These are phyloP conservation scores for Leucophora obtusa DNA, from an alignment of 2,888 invertebrate species.

Conservation along the genomic window DNA sequence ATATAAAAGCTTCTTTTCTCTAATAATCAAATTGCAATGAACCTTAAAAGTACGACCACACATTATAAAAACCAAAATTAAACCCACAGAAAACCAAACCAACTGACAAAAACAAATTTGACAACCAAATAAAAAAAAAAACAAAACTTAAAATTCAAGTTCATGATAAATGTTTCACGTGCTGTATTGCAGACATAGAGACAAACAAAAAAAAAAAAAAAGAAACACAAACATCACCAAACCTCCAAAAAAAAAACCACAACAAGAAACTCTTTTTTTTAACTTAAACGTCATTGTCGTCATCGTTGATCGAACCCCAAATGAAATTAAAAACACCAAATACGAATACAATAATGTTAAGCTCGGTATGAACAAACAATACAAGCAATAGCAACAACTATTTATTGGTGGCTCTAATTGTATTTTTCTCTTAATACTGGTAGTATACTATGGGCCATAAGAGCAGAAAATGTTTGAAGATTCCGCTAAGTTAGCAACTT, in stretches of 20 bases:
- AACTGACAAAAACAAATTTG: constrained; percentile 27
- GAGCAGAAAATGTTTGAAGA: too few species aligned
- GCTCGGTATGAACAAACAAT: constrained; percentile 13
- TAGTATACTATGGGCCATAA: neutral
- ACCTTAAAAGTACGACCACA: neutral
- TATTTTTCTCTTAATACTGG: constrained; percentile 13
- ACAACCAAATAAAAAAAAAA: constrained; percentile 48
- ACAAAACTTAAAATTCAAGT: constrained; percentile 73
- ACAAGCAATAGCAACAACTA: constrained; percentile 6
- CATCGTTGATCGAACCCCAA: constrained; percentile 53
- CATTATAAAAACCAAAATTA: constrained; percentile 8
- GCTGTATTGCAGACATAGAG: constrained; percentile 55
- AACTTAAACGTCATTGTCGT: constrained; percentile 43
- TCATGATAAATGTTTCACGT: constrained; percentile 69
- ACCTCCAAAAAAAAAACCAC: constrained; percentile 32
- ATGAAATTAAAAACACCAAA: constrained; percentile 21
- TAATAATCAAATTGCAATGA: neutral
- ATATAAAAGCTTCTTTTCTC: neutral
- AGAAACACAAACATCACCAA: too few species aligned
- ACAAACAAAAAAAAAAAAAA: constrained; percentile 19
- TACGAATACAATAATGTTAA: constrained; percentile 23
- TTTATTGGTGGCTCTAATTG: constrained; percentile 52
- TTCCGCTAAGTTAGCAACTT: too few species aligned
- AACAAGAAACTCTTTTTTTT: constrained; percentile 21
- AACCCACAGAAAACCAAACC: constrained; percentile 10